Conservation (phyloP, 2,113 vertebrate genomes). For the Cyprinodon tularosa region DNA sequence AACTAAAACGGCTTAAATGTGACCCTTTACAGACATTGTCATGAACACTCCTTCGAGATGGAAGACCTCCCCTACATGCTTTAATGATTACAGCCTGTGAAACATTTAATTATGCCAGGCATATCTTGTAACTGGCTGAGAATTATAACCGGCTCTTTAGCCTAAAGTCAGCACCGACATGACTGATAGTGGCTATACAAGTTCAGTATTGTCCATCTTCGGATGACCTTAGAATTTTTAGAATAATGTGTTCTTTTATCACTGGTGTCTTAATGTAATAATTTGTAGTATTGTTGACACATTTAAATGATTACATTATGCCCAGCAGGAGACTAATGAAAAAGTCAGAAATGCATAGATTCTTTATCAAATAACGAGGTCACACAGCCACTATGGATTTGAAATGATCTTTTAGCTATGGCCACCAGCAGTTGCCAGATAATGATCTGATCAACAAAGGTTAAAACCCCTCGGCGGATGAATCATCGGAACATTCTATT, state of each 20-base stretch:
- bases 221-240: conserved; percentile 35
- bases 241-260: conserved; percentile 40
- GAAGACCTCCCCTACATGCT: not conserved
- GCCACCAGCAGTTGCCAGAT: conserved; percentile 2
- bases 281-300: conserved; percentile 14
- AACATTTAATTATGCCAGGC: conserved; percentile 4
- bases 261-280: conserved; percentile 30
- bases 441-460: conserved; percentile 33
- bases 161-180: conserved; percentile 21
- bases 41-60: not conserved
- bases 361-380: conserved; percentile 2
- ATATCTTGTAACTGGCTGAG: conserved; percentile 6
- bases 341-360: conserved; percentile 17
- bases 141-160: conserved; percentile 20
- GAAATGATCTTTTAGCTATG: not conserved
- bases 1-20: not conserved
- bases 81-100: not conserved
- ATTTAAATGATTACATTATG: not conserved
- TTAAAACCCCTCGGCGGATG: conserved; percentile 33
- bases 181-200: conserved; percentile 23
- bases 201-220: conserved; percentile 33
- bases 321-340: conserved; percentile 13
- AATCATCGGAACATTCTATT: conserved; percentile 41
- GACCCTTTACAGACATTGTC: not conserved
- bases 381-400: not conserved